Base-by-base conservation (phyloP, 2,797 vertebrate species). In the Oryzias sinensis region DNA sequence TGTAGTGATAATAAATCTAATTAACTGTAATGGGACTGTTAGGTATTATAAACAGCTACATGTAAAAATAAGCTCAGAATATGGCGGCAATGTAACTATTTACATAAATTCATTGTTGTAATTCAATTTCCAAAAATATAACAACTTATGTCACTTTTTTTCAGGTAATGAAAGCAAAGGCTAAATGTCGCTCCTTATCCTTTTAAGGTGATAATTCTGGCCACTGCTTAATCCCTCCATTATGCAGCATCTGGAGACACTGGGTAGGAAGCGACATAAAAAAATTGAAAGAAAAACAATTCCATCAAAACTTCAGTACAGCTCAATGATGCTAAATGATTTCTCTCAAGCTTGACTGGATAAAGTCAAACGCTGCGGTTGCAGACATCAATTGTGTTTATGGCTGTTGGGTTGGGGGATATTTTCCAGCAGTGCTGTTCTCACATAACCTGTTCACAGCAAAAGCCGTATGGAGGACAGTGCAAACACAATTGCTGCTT, bases 321-420 rank as follows among this genome's bases (percentile, higher is more conserved):
- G 85, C 81, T 88, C 89, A 88, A 84, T 90, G 89, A 90, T 88
- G 87, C 90, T 62, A 86, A 92, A 91, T 87, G 82, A 91, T 89
- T 84, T 72, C 74, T 89, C 87, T 84, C 83, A 88, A 87, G 89
- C 90, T 78, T 77, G 82, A 80, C 85, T 87, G 88, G 85, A 89
- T 90, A 85, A 85, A 91, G 87, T 89, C 89, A 88, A 90, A 89
- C 65, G 72, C 86, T 81, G 83, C 77, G 87, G 88, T 88, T 57
- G 76, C 80, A 79, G 80, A 89, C 90, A 93, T 92, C 91, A 91
- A 90, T 93, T 87, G 82, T 88, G 84, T 92, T 92, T 88, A 91
- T 89, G 87, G 73, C 80, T 77, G 80, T 81, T 77, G 77, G 79
- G 80, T 88, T 88, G 68, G 59, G 81, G 89, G 87, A 90, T 90